phyloP scores from a whole-genome alignment of 2,113 vertebrate genomes.

The Lucifuga dentata region DNA sequence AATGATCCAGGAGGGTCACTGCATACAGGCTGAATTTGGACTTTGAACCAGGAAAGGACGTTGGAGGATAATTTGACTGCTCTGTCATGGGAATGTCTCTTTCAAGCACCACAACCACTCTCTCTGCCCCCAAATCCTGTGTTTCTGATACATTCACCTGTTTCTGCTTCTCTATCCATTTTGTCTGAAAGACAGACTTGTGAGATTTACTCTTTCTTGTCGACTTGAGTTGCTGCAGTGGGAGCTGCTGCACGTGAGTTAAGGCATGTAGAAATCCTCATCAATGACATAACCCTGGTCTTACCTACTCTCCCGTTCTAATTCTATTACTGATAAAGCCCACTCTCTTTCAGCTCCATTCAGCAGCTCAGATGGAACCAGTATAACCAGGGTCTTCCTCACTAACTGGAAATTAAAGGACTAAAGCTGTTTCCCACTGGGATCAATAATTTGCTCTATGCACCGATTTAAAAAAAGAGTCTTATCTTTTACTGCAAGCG shows the following conservation, averaged over 20 bases:
- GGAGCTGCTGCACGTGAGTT: constrained; percentile 10
- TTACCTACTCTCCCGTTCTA: constrained; percentile 27
- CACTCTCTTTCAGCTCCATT: constrained; percentile 18
- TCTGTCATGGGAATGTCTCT: not conserved
- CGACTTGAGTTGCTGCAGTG: not conserved
- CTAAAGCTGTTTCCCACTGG: too few species aligned
- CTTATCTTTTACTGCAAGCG: constrained; percentile 19
- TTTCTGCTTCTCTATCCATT: not conserved
- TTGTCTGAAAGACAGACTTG: constrained; percentile 5
- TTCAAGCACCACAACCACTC: not conserved
- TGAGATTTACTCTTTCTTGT: constrained; percentile 3
- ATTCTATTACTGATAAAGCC: constrained; percentile 28
- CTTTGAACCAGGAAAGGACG: constrained; percentile 4
- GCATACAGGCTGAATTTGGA: constrained; percentile 41
- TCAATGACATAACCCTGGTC: constrained; percentile 30
- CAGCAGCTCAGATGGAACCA: too few species aligned
- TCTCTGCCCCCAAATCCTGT: not conserved
- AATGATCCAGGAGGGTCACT: constrained; percentile 45
- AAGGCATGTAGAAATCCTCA: constrained; percentile 34
- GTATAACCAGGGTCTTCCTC: not conserved
- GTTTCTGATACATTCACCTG: not conserved
- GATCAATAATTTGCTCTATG: too few species aligned
- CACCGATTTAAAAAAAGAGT: not conserved
- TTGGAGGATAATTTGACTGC: not conserved
- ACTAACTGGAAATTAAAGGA: too few species aligned